Percentiles rank a stretch among this genome's conserved stretches.
Evolutionary conservation across 2,797 vertebrate genomes (phyloP).

Genomic region (Amblyraja radiata): DNA sequence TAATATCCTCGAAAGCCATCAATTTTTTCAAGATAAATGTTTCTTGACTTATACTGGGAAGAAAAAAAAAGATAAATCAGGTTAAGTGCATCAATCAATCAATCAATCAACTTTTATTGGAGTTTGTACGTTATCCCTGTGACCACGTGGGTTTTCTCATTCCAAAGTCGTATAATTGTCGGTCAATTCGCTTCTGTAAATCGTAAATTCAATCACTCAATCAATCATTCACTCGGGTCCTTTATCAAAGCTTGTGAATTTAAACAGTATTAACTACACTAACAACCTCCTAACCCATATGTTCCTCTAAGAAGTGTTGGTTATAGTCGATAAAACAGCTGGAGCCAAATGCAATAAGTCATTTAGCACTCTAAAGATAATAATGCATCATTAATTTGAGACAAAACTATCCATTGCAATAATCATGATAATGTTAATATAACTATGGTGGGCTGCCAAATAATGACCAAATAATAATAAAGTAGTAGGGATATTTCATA

Average conservation of each 20-base stretch:
- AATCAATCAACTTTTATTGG: too few relatives aligned
- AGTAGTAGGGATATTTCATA: neutral
- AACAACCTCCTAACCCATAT: neutral
- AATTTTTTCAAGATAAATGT: constrained; percentile 81
- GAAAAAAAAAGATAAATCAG: neutral
- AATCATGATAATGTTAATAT: neutral
- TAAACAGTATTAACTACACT: neutral
- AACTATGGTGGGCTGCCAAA: neutral
- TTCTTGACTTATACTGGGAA: constrained; percentile 75
- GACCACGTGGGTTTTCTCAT: too few relatives aligned
- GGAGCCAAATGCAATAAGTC: neutral
- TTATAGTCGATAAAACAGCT: neutral
- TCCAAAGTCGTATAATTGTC: too few relatives aligned
- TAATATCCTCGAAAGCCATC: constrained; percentile 93
- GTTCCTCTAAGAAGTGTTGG: neutral
- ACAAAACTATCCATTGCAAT: neutral
- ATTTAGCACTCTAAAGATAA: neutral
- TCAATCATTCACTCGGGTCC: neutral
- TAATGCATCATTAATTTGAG: neutral
- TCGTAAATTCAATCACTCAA: too few relatives aligned
- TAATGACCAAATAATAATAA: neutral
- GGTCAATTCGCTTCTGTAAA: too few relatives aligned
- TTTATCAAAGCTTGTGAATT: neutral
- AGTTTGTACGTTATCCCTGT: too few relatives aligned
- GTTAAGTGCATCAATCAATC: too few relatives aligned